Conservation (phyloP, 2,113 vertebrate genomes). For the Hemibates koningsi region DNA sequence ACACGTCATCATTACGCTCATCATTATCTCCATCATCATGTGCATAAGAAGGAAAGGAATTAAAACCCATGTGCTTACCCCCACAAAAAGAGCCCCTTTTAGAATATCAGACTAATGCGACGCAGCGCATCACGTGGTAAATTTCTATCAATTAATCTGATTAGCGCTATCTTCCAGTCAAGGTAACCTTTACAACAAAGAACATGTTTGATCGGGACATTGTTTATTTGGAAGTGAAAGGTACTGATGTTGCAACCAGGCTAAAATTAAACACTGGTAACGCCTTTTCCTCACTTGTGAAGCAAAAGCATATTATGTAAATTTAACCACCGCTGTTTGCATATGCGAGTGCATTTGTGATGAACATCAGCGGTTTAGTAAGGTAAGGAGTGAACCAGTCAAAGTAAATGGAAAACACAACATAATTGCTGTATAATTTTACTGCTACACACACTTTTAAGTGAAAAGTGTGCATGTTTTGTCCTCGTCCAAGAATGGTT, state of each 20-base stretch:
- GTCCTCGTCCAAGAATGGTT: neutral
- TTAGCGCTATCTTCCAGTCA: conserved; percentile 28
- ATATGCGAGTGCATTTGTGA: neutral
- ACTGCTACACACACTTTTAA: neutral
- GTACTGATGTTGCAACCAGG: conserved; percentile 22
- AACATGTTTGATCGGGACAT: conserved; percentile 7
- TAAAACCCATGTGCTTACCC: neutral
- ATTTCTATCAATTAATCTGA: conserved; percentile 43
- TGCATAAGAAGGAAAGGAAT: neutral
- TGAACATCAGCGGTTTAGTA: neutral
- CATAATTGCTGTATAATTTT: neutral
- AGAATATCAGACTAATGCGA: neutral
- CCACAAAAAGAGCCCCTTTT: neutral
- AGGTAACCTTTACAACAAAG: conserved; percentile 35
- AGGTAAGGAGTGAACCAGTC: neutral
- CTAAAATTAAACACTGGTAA: neutral
- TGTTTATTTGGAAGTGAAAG: neutral
- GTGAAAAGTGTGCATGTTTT: neutral
- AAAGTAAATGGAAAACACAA: neutral
- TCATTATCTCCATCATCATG: neutral
- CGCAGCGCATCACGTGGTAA: neutral
- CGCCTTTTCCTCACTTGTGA: neutral
- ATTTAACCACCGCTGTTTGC: neutral
- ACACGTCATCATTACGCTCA: neutral
- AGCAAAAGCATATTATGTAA: conserved; percentile 13